Base-by-base conservation (phyloP, 2,797 vertebrate species). In the Varecia variegata region DNA sequence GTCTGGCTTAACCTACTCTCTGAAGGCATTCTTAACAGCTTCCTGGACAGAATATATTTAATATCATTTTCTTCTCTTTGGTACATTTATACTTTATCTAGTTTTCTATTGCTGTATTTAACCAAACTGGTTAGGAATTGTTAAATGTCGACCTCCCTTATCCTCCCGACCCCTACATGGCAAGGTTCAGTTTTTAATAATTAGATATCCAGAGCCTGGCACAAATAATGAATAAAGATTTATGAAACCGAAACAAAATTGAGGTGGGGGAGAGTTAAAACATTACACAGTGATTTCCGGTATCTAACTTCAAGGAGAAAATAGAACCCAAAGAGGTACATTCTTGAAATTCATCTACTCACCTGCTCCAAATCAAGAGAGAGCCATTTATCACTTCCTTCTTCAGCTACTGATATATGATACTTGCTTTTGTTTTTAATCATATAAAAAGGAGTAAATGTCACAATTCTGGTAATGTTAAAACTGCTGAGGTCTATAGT, bases 401-500 rank as follows among this genome's bases (percentile, higher is more conserved):
- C 99, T 98, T 99, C 99, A 90, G 99, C 98, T 93, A 99, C 98
- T 95, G 98, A 98, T 96, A 99, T 97, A 30, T 93, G 98, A 85
- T 99, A 99, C 94, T 99, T 99, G 97, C 99, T 99, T 98, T 99
- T 99, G 98, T 99, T 99, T 95, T 99, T 99, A 98, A 99, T 98
- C 98, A 99, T 99, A 98, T 99, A 99, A 98, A 99, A 99, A 0
- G 99, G 99, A 84, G 99, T 99, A 95, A 99, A 99, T 87, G 99
- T 99, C 95, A 99, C 99, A 91, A 99, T 99, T 96, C 99, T 99
- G 13, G 99, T 99, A 98, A 99, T 98, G 96, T 99, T 99, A 98
- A 99, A 99, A 98, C 99, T 99, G 98, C 99, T 99, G 8, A 99
- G 98, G 74, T 99, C 98, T 65, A 99, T 99, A 98, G 99, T 99